A percentile compares a stretch with the other conserved stretches of the same genome.
Conservation (phyloP, 1,140 invertebrate species). For the Drosophila funebris region DNA sequence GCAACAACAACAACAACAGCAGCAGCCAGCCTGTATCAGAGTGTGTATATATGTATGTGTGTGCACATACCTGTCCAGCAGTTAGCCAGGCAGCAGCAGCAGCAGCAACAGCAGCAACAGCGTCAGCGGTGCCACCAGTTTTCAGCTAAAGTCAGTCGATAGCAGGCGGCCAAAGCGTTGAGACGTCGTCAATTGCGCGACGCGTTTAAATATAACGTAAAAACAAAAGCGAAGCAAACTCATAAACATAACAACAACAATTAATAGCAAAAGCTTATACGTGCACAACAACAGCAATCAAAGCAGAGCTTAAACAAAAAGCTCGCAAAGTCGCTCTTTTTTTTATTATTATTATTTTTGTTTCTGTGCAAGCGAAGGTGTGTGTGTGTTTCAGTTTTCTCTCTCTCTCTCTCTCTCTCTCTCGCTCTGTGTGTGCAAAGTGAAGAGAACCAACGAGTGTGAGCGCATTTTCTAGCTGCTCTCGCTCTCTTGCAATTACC, state of each 20-base stretch:
- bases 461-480: slow-evolving; percentile 1
- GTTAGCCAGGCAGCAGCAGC: slow-evolving; percentile 21
- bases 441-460: slow-evolving; percentile 20
- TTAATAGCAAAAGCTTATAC: background rate
- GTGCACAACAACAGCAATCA: background rate
- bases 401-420: background rate
- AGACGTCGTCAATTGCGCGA: slow-evolving; percentile 58
- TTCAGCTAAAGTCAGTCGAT: slow-evolving; percentile 59
- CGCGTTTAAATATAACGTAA: slow-evolving; percentile 18
- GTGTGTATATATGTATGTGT: slow-evolving; percentile 4
- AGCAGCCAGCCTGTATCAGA: background rate
- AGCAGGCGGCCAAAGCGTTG: slow-evolving; percentile 68
- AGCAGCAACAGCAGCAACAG: background rate
- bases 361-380: slow-evolving; percentile 38
- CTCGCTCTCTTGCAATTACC: slow-evolving; percentile 66
- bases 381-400: slow-evolving; percentile 10
- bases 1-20: slow-evolving; percentile 12
- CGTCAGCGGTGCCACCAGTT: slow-evolving; percentile 19
- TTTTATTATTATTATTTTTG: slow-evolving; percentile 24
- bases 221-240: slow-evolving; percentile 22
- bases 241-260: slow-evolving; percentile 12
- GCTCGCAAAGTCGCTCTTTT: slow-evolving; percentile 19
- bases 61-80: slow-evolving; percentile 33
- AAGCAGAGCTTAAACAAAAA: slow-evolving; percentile 5
- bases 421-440: background rate